Percentiles rank a stretch among this genome's conserved stretches.
Conservation (phyloP, 2,113 vertebrate genomes). For the Dipodomys ordii region DNA sequence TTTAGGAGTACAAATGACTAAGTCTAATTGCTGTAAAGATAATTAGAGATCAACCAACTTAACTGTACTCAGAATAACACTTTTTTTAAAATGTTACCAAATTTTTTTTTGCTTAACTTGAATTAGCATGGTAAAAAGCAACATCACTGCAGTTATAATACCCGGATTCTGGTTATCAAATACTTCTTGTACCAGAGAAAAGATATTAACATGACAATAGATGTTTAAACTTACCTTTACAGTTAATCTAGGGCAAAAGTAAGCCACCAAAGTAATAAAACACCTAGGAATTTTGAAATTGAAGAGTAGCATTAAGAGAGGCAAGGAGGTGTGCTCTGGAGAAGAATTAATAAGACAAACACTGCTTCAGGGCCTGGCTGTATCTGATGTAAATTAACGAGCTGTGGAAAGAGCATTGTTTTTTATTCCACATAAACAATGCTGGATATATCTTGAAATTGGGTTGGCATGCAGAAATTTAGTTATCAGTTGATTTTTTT, state of each 20-base stretch:
- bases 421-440: not conserved
- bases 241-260: slow-evolving; percentile 66
- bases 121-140: slow-evolving; percentile 5
- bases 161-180: slow-evolving; percentile 33
- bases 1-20: not conserved
- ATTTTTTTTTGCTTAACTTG: not conserved
- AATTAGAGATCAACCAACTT: slow-evolving; percentile 21
- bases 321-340: not conserved
- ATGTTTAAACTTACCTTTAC: slow-evolving; percentile 58
- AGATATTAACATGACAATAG: slow-evolving; percentile 41
- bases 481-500: not conserved
- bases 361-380: not conserved
- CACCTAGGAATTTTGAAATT: slow-evolving; percentile 49
- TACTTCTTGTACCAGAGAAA: not conserved
- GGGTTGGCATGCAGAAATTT: not conserved
- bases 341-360: not conserved
- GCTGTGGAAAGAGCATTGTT: slow-evolving; percentile 25
- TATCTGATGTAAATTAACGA: slow-evolving; percentile 23
- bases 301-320: slow-evolving; percentile 44
- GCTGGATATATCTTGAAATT: slow-evolving; percentile 26
- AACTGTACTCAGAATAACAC: not conserved
- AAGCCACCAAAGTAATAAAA: slow-evolving; percentile 55
- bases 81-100: slow-evolving; percentile 33
- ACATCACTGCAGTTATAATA: not conserved
- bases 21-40: slow-evolving; percentile 29